Evolutionary conservation across 2,888 invertebrate species (phyloP).

Genomic region (Pyrgus malvae): DNA sequence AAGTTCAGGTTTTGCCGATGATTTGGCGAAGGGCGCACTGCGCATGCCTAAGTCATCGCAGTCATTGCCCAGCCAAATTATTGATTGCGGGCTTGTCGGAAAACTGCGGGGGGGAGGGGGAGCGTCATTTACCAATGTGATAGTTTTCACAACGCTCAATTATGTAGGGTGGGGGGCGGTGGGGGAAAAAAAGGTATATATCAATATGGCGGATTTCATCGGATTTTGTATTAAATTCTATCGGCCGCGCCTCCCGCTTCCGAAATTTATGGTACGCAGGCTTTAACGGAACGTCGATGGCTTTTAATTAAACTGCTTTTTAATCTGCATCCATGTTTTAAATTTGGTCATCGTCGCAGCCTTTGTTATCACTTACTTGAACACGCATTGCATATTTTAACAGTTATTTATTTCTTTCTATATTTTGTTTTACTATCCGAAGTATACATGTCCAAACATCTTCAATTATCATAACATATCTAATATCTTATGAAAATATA

Average conservation of each 20-base stretch:
- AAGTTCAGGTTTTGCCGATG: conserved; percentile 80
- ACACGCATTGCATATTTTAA: neutral
- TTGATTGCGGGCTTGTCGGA: conserved; percentile 80
- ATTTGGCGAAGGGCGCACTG: conserved; percentile 51
- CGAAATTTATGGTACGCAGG: conserved; percentile 56
- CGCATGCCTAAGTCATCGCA: conserved; percentile 80
- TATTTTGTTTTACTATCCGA: too few species aligned
- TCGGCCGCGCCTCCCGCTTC: conserved; percentile 59
- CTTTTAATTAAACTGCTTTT: conserved; percentile 45
- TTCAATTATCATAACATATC: too few species aligned
- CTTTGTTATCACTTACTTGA: conserved; percentile 8
- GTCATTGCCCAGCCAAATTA: conserved; percentile 81
- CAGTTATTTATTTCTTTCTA: neutral
- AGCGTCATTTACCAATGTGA: conserved; percentile 75
- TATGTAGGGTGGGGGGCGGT: conserved; percentile 63
- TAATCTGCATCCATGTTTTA: conserved; percentile 32
- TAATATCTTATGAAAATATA: too few species aligned
- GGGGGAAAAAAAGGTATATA: conserved; percentile 69
- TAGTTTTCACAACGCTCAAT: conserved; percentile 81
- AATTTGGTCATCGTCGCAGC: conserved; percentile 17
- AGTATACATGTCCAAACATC: too few species aligned
- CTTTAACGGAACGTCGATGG: conserved; percentile 53
- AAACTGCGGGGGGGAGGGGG: conserved; percentile 61
- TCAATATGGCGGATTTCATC: conserved; percentile 71
- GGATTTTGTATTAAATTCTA: conserved; percentile 76